Conservation (phyloP, 2,888 invertebrate genomes). For the Eristalinus sepulchralis region DNA sequence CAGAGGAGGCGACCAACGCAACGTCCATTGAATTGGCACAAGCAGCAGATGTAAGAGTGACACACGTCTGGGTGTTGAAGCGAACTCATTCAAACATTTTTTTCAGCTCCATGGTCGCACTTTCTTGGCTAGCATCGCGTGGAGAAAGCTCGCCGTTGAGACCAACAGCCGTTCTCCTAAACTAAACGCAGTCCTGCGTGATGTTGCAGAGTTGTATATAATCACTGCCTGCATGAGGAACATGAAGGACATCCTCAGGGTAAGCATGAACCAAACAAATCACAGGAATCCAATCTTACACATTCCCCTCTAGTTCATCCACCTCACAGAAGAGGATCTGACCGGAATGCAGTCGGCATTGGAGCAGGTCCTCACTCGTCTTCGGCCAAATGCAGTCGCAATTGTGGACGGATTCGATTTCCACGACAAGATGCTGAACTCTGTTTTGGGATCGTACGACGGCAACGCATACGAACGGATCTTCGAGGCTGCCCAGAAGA, state of each 20-base stretch:
- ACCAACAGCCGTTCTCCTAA: constrained; percentile 83
- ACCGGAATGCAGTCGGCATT: constrained; percentile 85
- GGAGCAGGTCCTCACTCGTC: constrained; percentile 85
- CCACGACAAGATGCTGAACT: constrained; percentile 88
- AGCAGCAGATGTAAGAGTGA: constrained; percentile 86
- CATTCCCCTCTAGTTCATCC: constrained; percentile 75
- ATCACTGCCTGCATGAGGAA: constrained; percentile 88
- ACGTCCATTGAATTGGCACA: constrained; percentile 89
- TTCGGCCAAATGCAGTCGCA: constrained; percentile 94
- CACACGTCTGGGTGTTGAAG: neutral
- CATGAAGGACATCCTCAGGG: constrained; percentile 90
- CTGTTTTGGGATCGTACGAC: constrained; percentile 90
- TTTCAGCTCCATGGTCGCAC: constrained; percentile 91
- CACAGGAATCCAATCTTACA: neutral
- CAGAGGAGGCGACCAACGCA: constrained; percentile 92
- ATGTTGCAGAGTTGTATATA: constrained; percentile 89
- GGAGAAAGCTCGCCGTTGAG: constrained; percentile 82
- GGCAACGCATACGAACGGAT: constrained; percentile 92
- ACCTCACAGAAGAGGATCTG: constrained; percentile 77
- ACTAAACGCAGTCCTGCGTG: constrained; percentile 84
- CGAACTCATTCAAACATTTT: neutral
- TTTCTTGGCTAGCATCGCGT: constrained; percentile 88
- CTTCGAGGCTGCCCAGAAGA: constrained; percentile 90
- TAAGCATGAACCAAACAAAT: constrained; percentile 78
- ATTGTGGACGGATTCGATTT: constrained; percentile 96